These are phyloP conservation scores for Stichodactyla helianthus DNA, from an alignment of 64 coral and sea anemone genomes.

Conservation along the genomic window DNA sequence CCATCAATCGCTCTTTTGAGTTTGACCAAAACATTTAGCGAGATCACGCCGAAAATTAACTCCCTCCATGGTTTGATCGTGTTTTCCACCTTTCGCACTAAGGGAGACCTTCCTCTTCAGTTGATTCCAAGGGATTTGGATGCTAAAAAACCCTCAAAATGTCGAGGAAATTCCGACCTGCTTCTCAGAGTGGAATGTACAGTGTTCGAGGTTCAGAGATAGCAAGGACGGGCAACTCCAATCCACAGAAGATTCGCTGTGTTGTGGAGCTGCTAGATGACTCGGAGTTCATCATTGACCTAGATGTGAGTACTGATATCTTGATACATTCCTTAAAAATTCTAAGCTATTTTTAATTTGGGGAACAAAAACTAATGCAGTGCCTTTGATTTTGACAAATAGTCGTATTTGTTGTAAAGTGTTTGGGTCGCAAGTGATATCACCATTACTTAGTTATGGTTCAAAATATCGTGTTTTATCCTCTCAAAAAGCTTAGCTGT, in stretches of 20 bases:
- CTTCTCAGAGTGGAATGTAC: conserved; percentile 89
- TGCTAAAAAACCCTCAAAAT: conserved; percentile 16
- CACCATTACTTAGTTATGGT: not conserved
- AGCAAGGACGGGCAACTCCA: conserved; percentile 75
- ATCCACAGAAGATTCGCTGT: conserved; percentile 81
- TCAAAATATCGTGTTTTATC: not conserved
- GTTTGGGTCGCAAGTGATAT: not conserved
- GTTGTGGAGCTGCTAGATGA: conserved; percentile 87
- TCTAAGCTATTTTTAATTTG: not conserved
- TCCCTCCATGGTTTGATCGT: not conserved
- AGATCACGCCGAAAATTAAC: not conserved
- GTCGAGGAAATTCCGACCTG: conserved; percentile 85
- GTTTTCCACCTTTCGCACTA: not conserved
- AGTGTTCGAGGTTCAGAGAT: conserved; percentile 84
- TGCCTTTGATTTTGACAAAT: not conserved
- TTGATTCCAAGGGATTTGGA: not conserved
- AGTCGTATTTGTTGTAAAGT: not conserved
- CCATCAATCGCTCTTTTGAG: conserved; percentile 7
- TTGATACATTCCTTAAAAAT: not conserved
- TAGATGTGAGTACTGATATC: conserved; percentile 73
- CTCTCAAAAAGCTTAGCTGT: not conserved
- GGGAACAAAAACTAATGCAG: not conserved
- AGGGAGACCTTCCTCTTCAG: not conserved
- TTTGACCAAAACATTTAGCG: conserved; percentile 1
- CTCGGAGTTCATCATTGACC: conserved; percentile 89